phyloP scores from a whole-genome alignment of 92 coral and sea anemone species.

The Heliopora coerulea region DNA sequence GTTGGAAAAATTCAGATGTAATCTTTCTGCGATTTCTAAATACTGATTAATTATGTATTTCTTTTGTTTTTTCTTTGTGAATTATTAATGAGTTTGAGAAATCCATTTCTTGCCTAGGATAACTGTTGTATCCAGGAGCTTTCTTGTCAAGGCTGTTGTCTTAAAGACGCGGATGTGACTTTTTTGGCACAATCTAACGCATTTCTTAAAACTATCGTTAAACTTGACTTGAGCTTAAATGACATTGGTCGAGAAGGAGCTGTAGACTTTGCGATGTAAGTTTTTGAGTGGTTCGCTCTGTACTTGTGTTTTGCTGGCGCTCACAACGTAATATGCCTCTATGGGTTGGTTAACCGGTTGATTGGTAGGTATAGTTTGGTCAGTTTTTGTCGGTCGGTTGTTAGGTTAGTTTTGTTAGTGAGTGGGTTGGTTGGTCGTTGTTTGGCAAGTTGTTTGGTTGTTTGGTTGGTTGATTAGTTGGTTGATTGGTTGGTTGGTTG shows the following conservation, averaged over 20 bases:
- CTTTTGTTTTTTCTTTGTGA: no score
- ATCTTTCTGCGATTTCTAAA: no score
- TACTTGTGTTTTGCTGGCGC: neutral
- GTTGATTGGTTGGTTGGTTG: neutral
- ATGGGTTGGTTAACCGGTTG: neutral
- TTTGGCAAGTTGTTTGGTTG: neutral
- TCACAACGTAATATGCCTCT: no score
- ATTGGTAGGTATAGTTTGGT: neutral
- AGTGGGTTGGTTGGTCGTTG: neutral
- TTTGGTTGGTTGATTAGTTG: neutral
- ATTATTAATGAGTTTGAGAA: no score
- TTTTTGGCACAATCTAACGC: slow-evolving; percentile 38
- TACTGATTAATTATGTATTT: no score
- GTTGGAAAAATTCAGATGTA: no score
- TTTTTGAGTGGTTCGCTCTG: neutral
- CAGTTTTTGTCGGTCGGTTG: neutral
- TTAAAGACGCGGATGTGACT: slow-evolving; percentile 50
- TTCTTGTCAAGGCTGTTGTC: slow-evolving; percentile 55
- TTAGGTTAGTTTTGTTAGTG: neutral
- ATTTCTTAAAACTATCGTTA: slow-evolving; percentile 36
- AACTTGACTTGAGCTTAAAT: slow-evolving; percentile 74
- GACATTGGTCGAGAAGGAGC: slow-evolving; percentile 53
- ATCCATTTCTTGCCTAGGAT: slow-evolving; percentile 40
- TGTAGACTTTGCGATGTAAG: slow-evolving; percentile 56
- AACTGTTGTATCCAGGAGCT: slow-evolving; percentile 59